Conservation (phyloP, 2,888 invertebrate species). For the Brachyptera putata region DNA sequence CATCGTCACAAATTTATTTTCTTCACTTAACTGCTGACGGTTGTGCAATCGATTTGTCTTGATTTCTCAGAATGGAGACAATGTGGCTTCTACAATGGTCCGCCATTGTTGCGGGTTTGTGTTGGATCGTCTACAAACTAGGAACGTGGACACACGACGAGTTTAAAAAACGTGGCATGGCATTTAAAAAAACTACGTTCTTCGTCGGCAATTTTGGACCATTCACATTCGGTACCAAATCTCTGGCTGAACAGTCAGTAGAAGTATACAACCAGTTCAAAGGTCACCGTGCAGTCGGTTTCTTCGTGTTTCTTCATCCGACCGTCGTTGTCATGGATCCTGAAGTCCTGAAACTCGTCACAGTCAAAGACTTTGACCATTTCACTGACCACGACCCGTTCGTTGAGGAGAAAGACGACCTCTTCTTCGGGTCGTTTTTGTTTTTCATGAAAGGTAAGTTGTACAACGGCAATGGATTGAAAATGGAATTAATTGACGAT, state of each 20-base stretch:
- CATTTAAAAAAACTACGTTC: slow-evolving; percentile 20
- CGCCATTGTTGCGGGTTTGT: too few relatives aligned
- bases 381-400: slow-evolving; percentile 38
- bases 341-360: slow-evolving; percentile 23
- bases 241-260: slow-evolving; percentile 10
- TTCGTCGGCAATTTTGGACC: slow-evolving; percentile 25
- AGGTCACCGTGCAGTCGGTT: slow-evolving; percentile 1
- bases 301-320: slow-evolving; percentile 10
- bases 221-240: slow-evolving; percentile 1
- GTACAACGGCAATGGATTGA: too few relatives aligned
- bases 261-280: slow-evolving; percentile 20
- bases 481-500: too few relatives aligned
- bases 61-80: too few relatives aligned
- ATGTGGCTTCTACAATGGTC: too few relatives aligned
- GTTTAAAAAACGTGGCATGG: slow-evolving; percentile 21
- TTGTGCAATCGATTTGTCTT: too few relatives aligned
- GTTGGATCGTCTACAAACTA: slow-evolving; percentile 7
- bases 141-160: slow-evolving; percentile 26
- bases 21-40: too few relatives aligned
- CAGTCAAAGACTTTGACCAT: slow-evolving; percentile 37
- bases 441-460: too few relatives aligned
- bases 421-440: slow-evolving; percentile 37
- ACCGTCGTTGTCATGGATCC: slow-evolving; percentile 11
- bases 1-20: too few relatives aligned
- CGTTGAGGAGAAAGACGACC: slow-evolving; percentile 35